Percentiles rank a stretch among this genome's conserved stretches.
These are phyloP conservation scores for Malurus alboscapulatus DNA, from an alignment of 2,113 vertebrate genomes.

Conservation along the genomic window DNA sequence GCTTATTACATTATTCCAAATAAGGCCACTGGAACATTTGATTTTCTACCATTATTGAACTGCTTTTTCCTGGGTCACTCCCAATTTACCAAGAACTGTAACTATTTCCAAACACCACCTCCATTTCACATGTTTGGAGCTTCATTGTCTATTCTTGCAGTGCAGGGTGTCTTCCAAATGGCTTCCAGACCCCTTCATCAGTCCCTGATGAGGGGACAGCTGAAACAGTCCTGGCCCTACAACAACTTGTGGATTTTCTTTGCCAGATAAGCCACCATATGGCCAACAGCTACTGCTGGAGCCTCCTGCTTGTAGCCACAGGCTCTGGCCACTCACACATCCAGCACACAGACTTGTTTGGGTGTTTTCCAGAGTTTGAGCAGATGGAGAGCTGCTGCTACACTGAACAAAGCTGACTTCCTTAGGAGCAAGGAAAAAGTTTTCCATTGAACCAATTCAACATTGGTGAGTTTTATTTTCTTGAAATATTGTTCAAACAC, in stretches of 20 bases:
- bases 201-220: not conserved
- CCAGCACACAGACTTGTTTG: not conserved
- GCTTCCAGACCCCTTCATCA: not conserved
- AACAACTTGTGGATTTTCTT: not conserved
- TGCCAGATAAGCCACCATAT: not conserved
- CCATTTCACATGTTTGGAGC: not conserved
- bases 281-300: not conserved
- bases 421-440: not conserved
- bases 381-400: constrained; percentile 1
- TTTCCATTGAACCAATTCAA: not conserved
- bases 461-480: not conserved
- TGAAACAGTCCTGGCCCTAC: not conserved
- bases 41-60: not conserved
- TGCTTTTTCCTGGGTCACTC: not conserved
- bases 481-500: not conserved
- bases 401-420: not conserved
- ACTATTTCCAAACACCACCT: not conserved
- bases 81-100: not conserved
- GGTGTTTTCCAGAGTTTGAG: not conserved
- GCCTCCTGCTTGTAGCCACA: not conserved
- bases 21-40: constrained; percentile 9
- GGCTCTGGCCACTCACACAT: not conserved
- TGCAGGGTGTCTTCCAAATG: not conserved
- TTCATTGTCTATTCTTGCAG: not conserved
- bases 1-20: constrained; percentile 35